These are phyloP conservation scores for Amphipoea lucens DNA, from an alignment of 2,888 invertebrate species.

Conservation along the genomic window DNA sequence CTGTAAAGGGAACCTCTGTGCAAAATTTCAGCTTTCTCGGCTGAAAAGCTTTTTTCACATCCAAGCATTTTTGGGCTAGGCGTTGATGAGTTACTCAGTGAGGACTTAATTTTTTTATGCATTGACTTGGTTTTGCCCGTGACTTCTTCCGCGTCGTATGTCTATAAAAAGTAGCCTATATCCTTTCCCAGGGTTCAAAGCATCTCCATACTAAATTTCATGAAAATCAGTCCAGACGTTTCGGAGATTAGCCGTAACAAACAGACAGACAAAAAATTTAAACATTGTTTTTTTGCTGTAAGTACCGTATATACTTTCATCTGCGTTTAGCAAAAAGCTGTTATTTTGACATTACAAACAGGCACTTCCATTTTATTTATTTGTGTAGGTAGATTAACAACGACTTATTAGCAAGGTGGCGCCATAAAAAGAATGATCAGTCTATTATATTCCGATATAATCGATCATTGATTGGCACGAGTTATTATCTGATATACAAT, in stretches of 20 bases:
- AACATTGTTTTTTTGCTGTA: too few species aligned
- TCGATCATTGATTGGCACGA: conserved; percentile 62
- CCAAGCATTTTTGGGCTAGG: too few species aligned
- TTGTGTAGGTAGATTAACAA: not conserved
- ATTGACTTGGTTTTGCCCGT: too few species aligned
- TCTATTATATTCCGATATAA: conserved; percentile 48
- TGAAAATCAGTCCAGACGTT: not conserved
- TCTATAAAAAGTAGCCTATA: too few species aligned
- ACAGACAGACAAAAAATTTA: not conserved
- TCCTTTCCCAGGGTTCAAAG: too few species aligned
- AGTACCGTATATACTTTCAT: not conserved
- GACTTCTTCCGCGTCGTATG: too few species aligned
- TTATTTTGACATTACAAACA: not conserved
- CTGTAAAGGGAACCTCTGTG: too few species aligned
- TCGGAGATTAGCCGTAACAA: not conserved
- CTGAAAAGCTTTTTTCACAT: too few species aligned
- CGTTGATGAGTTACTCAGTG: not conserved
- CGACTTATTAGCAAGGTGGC: conserved; percentile 36
- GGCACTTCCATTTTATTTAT: not conserved
- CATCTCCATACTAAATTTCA: too few species aligned
- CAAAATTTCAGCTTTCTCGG: not conserved
- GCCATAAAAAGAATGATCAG: conserved; percentile 40
- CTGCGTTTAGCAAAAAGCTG: not conserved
- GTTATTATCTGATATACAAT: conserved; percentile 55
- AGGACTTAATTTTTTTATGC: too few species aligned